Base-by-base conservation (phyloP, 2,888 invertebrate species). In the Drosophila prolongata region DNA sequence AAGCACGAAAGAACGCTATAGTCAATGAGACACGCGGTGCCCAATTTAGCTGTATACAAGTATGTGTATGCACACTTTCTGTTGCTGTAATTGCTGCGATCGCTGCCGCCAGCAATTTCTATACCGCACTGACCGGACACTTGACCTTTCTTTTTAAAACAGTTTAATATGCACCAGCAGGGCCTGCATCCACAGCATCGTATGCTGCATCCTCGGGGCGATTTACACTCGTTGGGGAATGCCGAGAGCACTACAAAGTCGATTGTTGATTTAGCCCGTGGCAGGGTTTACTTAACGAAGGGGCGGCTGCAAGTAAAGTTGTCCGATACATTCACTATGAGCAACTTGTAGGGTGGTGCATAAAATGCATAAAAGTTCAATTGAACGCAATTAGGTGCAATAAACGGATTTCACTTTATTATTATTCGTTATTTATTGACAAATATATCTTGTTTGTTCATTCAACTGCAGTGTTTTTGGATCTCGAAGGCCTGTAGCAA, bases 371-470 rank as follows among this genome's bases (percentile, higher is more conserved):
- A 57, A 59, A 55, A 58, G 77, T 66, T 77, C 73, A 86, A 81
- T 79, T 85, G 83, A 60, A 70, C 73, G 80, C 80, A 86, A 86
- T 81, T 81, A 86, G 80, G 62, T 73, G 83, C 72, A 77, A 69
- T 73, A 75, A 86, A 77, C 67, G 70, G 52, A 77, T 76, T 75
- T 79, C 55, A 54, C 67, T 62, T 52, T 55, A 50, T 37, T 24
- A 24, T 56, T 16, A 34, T 55, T 55, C 59, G 70, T 69, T 73
- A 82, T 72, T 78, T 76, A 75, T 80, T 55, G 62, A 66, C 47
- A 47, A 64, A 30, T 67, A 42, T 44, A 37, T 42, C 50, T 64
- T 55, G 47, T 67, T 75, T 74, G 53, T 59, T 58, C 74, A 76
- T 57, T 73, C 77, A 72, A 44, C 50, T 61, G 42, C 8, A 8